Base-by-base conservation (phyloP, 2,797 vertebrate genomes). In the Pipistrellus nathusii region DNA sequence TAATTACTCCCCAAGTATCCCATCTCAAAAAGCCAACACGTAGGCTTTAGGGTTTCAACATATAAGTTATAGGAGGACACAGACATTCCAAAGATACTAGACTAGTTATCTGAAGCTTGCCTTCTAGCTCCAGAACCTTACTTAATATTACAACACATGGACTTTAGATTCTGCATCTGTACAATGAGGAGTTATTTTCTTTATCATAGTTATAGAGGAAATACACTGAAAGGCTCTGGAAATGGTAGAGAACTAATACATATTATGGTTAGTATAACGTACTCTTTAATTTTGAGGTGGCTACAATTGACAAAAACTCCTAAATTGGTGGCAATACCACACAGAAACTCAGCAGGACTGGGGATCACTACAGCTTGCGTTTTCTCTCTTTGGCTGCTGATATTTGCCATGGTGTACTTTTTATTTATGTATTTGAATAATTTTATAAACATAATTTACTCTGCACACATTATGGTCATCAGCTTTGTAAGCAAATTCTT, bases 401-500 rank as follows among this genome's bases (percentile, higher is more conserved):
- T 69, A 92, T 93, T 81, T 90, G 75, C 20, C 53, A 9, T 4
- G n/a, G 27, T 93, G 30, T 80, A 93, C 95, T 94, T 96, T 96
- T 95, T 97, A 95, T 90, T 95, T 95, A 96, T 92, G 91, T 96
- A 95, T 90, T 96, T 95, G 81, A 95, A 91, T 93, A 93, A 97
- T 93, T 90, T 84, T 59, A 94, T 92, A 90, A 95, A 96, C 85
- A 91, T 85, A 88, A 96, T 93, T 95, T 83, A 91, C n/a, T 95
- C 69, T 95, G 90, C 88, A 83, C 90, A 95, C 93, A 95, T 95
- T 91, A 94, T 64, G 89, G 44, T 88, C 92, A 95, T 96, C 90
- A 94, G 71, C 92, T 97, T 95, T 93, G 72, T 71, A 81, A 72
- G 62, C 89, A 95, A 96, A 94, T 80, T 81, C n/a, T 85, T 91